These are phyloP conservation scores for Semnornis frantzii DNA, from an alignment of 2,113 vertebrate species.

Conservation along the genomic window DNA sequence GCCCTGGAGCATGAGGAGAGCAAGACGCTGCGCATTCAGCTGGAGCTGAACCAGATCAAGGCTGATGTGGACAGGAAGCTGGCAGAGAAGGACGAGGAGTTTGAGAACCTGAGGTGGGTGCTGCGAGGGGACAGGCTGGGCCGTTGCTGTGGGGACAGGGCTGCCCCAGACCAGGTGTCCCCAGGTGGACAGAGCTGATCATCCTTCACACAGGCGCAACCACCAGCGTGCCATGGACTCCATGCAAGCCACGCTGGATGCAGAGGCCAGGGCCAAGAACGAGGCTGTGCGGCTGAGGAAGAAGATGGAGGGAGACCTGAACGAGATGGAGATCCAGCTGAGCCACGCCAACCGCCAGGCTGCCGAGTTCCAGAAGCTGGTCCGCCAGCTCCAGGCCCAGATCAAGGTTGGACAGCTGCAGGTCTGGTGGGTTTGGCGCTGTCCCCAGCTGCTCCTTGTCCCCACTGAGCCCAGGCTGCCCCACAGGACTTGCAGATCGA, in stretches of 20 bases:
- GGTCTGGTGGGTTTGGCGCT: neutral
- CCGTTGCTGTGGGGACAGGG: accelerated
- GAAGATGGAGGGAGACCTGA: slow-evolving; percentile 95
- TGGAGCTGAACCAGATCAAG: slow-evolving; percentile 93
- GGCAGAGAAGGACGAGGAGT: slow-evolving; percentile 92
- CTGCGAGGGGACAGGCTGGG: neutral
- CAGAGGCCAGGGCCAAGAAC: slow-evolving; percentile 87
- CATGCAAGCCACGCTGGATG: slow-evolving; percentile 89
- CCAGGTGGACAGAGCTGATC: accelerated
- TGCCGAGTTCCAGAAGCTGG: slow-evolving; percentile 84
- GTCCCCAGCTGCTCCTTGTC: neutral
- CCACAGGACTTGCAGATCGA: slow-evolving; percentile 87
- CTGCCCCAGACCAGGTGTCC: neutral
- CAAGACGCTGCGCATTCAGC: slow-evolving; percentile 89
- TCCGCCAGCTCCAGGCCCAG: slow-evolving; percentile 86
- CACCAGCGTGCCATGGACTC: slow-evolving; percentile 90
- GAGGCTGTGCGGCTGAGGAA: slow-evolving; percentile 91
- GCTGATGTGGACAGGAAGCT: slow-evolving; percentile 90
- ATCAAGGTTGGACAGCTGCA: slow-evolving; percentile 77
- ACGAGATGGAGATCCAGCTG: slow-evolving; percentile 93
- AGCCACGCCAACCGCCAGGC: slow-evolving; percentile 89
- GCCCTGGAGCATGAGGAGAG: slow-evolving; percentile 94
- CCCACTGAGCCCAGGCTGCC: neutral
- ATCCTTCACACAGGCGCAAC: slow-evolving; percentile 76
- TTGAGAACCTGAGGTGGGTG: slow-evolving; percentile 86